A percentile compares a stretch with the other conserved stretches of the same genome.
Evolutionary conservation across 2,888 invertebrate species (phyloP).

Genomic region (Chrysomela aeneicollis): DNA sequence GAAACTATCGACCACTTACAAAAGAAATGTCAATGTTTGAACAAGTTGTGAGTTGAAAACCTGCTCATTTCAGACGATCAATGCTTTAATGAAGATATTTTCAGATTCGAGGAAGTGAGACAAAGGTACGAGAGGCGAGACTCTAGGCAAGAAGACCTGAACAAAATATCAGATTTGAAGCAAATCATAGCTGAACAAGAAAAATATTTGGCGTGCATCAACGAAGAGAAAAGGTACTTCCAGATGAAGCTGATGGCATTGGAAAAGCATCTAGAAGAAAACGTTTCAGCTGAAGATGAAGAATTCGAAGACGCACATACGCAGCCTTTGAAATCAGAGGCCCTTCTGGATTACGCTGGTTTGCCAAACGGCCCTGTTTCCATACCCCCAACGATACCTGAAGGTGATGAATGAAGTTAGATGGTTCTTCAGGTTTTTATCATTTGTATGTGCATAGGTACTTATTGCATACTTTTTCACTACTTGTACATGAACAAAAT

Average conservation of each 20-base stretch:
- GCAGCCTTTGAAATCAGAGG: constrained; percentile 23
- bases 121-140: constrained; percentile 67
- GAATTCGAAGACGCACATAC: constrained; percentile 53
- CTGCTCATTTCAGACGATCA: too few relatives aligned
- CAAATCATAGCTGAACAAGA: constrained; percentile 68
- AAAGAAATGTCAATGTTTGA: constrained; percentile 68
- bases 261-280: constrained; percentile 49
- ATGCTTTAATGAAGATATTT: too few relatives aligned
- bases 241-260: constrained; percentile 63
- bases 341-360: constrained; percentile 13
- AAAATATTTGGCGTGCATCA: constrained; percentile 65
- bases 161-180: constrained; percentile 65
- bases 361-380: constrained; percentile 43
- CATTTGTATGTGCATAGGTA: constrained; percentile 2
- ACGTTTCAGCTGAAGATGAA: constrained; percentile 49
- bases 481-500: background rate
- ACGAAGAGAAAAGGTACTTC: constrained; percentile 67
- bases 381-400: constrained; percentile 59
- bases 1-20: constrained; percentile 68
- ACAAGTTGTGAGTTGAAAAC: constrained; percentile 71
- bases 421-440: constrained; percentile 37
- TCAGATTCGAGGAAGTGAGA: constrained; percentile 67
- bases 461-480: constrained; percentile 2
- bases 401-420: constrained; percentile 58
- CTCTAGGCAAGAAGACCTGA: constrained; percentile 66